Conservation (phyloP, 2,113 vertebrate genomes). For the Ornithorhynchus anatinus region DNA sequence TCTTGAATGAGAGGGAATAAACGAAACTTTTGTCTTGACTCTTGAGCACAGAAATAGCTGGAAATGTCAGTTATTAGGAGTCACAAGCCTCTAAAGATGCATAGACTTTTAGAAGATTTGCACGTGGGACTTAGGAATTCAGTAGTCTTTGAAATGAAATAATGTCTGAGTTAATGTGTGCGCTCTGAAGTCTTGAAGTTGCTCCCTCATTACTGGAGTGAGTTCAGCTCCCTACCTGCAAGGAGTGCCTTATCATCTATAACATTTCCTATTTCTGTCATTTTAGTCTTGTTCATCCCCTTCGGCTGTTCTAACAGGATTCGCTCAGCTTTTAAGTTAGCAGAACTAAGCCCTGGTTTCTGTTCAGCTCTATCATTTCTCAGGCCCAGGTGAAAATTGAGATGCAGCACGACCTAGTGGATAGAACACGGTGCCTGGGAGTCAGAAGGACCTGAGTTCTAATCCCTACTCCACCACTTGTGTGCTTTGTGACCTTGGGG, state of each 20-base stretch:
- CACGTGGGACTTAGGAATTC: not conserved
- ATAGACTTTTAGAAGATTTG: constrained; percentile 4
- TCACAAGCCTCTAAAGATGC: not conserved
- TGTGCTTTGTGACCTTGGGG: too few relatives aligned
- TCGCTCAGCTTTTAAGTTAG: not conserved
- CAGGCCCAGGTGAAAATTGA: not conserved
- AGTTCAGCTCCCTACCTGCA: not conserved
- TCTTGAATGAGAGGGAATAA: constrained; percentile 36
- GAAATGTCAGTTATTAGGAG: constrained; percentile 7
- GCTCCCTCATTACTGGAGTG: not conserved
- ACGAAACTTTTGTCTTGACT: constrained; percentile 16
- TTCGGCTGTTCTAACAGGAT: not conserved
- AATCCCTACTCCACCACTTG: too few relatives aligned
- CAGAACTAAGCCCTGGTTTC: not conserved
- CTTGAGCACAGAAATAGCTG: constrained; percentile 27
- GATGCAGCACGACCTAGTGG: too few relatives aligned
- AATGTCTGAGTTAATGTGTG: not conserved
- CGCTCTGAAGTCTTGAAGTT: not conserved
- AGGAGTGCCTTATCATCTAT: not conserved
- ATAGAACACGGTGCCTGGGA: too few relatives aligned
- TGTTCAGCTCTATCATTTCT: not conserved
- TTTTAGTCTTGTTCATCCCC: not conserved
- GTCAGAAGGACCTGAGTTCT: too few relatives aligned
- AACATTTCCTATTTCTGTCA: not conserved
- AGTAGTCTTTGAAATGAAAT: not conserved